Evolutionary conservation across 2,888 invertebrate species (phyloP).

Genomic region (Hoplodrina ambigua): DNA sequence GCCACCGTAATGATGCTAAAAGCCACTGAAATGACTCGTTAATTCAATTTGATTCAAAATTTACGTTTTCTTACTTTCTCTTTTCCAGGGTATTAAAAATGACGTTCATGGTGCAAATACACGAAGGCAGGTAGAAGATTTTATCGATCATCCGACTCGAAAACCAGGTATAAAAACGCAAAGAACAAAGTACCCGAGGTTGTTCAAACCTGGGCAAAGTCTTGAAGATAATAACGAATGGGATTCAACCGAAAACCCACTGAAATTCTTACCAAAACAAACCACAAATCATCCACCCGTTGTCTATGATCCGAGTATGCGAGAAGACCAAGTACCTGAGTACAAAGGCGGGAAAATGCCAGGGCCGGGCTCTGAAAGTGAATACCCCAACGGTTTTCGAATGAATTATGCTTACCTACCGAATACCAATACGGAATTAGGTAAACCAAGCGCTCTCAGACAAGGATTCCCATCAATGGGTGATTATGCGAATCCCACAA

Average conservation of each 20-base stretch:
- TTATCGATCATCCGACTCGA: slow-evolving; percentile 8
- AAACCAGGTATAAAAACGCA: background rate
- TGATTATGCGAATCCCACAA: background rate
- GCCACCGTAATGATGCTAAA: no score
- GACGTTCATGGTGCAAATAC: background rate
- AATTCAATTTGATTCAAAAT: no score
- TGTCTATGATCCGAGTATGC: background rate
- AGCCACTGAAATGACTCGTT: no score
- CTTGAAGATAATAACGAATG: background rate
- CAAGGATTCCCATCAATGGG: background rate
- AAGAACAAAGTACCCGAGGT: background rate
- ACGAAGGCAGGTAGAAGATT: background rate
- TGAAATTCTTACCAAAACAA: slow-evolving; percentile 3
- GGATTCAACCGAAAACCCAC: background rate
- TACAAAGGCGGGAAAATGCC: slow-evolving; percentile 4
- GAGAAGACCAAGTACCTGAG: background rate
- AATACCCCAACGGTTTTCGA: slow-evolving; percentile 39
- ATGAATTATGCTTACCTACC: background rate
- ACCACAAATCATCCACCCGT: background rate
- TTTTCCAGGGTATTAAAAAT: background rate
- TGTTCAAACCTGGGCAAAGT: slow-evolving; percentile 9
- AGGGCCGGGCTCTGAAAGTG: slow-evolving; percentile 34
- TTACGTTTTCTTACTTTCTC: background rate
- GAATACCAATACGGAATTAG: background rate
- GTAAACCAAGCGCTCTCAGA: background rate